Evolutionary conservation across 2,888 invertebrate species (phyloP).

Genomic region (Vandiemenella viatica): DNA sequence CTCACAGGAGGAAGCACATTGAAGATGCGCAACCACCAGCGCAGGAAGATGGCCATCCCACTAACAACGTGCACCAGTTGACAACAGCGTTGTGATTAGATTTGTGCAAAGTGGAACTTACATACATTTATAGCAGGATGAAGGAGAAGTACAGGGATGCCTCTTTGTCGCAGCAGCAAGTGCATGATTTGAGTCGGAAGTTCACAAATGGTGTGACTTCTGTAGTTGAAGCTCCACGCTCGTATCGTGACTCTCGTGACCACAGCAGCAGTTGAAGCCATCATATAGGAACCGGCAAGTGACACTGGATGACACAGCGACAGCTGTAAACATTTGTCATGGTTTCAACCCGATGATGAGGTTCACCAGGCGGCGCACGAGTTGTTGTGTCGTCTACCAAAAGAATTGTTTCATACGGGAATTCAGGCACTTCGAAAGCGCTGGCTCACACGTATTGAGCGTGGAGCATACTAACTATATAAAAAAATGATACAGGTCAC

Average conservation of each 20-base stretch:
- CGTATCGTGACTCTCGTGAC: too few relatives aligned
- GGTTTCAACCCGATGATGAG: neutral
- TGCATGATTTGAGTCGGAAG: neutral
- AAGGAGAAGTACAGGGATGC: neutral
- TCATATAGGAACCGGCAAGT: too few relatives aligned
- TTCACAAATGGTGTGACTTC: neutral
- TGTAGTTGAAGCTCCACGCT: too few relatives aligned
- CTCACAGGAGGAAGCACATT: neutral
- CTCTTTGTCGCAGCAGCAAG: neutral
- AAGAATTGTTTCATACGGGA: neutral
- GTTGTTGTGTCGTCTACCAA: neutral
- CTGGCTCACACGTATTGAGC: neutral
- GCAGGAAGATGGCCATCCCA: too few relatives aligned
- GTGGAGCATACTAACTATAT: neutral
- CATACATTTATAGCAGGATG: neutral
- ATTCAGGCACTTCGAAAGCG: neutral
- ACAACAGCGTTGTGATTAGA: neutral
- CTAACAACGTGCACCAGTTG: neutral
- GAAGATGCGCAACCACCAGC: neutral
- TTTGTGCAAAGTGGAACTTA: neutral
- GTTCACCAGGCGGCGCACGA: neutral
- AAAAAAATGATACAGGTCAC: too few relatives aligned
- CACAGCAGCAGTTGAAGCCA: too few relatives aligned
- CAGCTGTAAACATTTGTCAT: too few relatives aligned
- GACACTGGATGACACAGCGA: too few relatives aligned